Percentiles rank a stretch among this genome's conserved stretches.
These are phyloP conservation scores for Cryptoblepharus egeriae DNA, from an alignment of 2,797 vertebrate species.

Conservation along the genomic window DNA sequence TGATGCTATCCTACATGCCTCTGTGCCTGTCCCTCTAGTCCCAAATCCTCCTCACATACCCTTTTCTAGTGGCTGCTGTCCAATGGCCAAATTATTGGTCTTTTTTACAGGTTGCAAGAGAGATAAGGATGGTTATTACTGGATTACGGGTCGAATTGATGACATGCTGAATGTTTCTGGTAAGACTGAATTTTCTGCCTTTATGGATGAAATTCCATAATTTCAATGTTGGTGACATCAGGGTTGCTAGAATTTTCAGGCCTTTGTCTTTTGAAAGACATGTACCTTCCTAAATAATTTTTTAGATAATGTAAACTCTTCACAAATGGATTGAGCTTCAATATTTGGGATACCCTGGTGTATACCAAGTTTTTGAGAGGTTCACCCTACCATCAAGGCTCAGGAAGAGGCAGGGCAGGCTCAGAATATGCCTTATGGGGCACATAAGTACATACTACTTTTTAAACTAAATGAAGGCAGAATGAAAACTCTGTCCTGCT, in stretches of 20 bases:
- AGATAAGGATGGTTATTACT: constrained; percentile 96
- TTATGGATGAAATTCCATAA: not conserved
- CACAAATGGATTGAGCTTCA: too few species aligned
- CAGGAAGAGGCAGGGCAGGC: not conserved
- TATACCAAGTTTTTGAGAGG: too few species aligned
- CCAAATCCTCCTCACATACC: not conserved
- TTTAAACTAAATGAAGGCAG: too few species aligned
- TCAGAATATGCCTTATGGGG: too few species aligned
- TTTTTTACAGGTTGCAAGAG: constrained; percentile 87
- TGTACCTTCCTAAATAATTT: not conserved
- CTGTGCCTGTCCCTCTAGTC: not conserved
- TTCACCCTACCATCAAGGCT: too few species aligned
- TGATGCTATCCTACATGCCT: too few species aligned
- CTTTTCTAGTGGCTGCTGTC: not conserved
- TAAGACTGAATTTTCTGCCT: constrained; percentile 67
- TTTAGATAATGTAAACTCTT: not conserved
- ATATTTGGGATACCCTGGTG: too few species aligned
- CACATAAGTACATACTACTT: too few species aligned
- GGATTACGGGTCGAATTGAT: constrained; percentile 97
- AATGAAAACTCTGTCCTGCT: not conserved
- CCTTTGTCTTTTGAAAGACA: not conserved
- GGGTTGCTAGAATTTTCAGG: not conserved
- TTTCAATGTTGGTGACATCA: too few species aligned
- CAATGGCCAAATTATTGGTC: not conserved
- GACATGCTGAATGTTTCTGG: constrained; percentile 98